Evolutionary conservation across 2,888 invertebrate species (phyloP), one percentile per base, ranked within the genome.

Genomic region (Nematopogon swammerdamellus): DNA sequence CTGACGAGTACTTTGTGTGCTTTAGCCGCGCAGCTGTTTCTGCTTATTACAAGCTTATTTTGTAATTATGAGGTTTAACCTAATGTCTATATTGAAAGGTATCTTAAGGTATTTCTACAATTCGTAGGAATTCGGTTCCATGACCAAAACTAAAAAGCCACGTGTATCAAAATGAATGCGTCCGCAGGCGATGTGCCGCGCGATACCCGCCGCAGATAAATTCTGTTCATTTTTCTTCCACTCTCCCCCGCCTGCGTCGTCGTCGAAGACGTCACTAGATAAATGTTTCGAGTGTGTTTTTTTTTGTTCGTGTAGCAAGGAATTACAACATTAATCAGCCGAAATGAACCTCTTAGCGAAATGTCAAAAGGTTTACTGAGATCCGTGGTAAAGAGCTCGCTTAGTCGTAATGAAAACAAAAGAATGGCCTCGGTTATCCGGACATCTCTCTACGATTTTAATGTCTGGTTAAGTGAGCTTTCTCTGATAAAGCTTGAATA

Each of bases 261-360:
- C 36, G 36, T 25, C 8, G 25, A 25, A 63, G 62, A 63, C 63
- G 65, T 68, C 70, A 64, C 63, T 63, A 66, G 65, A 65, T 70
- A 70, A 70, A 69, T 62, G 67, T 58, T 68, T 60, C 60, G 62
- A 65, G 65, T 64, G 65, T 68, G 65, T 67, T 66, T 68, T 71
- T 70, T 72, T 65, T 66, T 68, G 63, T 63, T 61, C 62, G 57
- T 63, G 62, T 64, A 66, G 63, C 59, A 66, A 69, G 63, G 68
- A 72, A 74, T 75, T 72, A 70, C 69, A 62, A 61, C 70, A 76
- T 73, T 72, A 71, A 71, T 76, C 74, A 73, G 64, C 58, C 59
- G 61, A 73, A 73, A 76, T 73, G 68, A 72, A 72, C 70, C 70
- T 74, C 72, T 75, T 72, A 73, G 69, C 68, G 65, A 68, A 71